These are phyloP conservation scores for Phoenicopterus ruber DNA, from an alignment of 2,113 vertebrate genomes.

Conservation along the genomic window DNA sequence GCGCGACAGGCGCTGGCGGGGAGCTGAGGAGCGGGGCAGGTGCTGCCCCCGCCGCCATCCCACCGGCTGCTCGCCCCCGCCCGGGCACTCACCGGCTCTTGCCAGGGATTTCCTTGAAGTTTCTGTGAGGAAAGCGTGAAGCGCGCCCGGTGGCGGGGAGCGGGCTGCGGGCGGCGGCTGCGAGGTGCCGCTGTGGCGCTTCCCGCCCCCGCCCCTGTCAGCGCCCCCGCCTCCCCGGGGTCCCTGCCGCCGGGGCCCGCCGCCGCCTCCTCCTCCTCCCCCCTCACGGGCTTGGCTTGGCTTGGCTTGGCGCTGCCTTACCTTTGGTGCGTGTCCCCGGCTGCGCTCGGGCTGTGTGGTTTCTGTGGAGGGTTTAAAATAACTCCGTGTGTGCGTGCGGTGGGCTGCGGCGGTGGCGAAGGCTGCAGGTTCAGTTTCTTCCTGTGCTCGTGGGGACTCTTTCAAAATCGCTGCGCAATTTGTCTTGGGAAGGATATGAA, in stretches of 20 bases:
- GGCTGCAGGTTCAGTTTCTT: neutral
- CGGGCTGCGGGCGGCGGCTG: neutral
- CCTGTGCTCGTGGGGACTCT: fast-evolving
- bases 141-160: neutral
- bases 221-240: neutral
- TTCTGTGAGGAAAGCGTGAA: neutral
- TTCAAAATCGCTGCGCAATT: fast-evolving
- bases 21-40: neutral
- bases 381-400: neutral
- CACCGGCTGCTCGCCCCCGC: neutral
- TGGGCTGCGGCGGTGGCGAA: neutral
- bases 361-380: neutral
- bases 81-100: neutral
- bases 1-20: neutral
- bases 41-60: neutral
- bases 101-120: neutral
- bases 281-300: neutral
- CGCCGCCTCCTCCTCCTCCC: neutral
- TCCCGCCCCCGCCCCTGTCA: neutral
- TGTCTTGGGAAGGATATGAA: neutral
- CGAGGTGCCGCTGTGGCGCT: neutral
- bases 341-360: neutral
- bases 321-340: neutral
- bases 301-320: neutral
- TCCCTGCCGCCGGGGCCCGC: neutral